Evolutionary conservation across 1,140 invertebrate species (phyloP), one percentile per base, ranked within the genome.

Genomic region (Drosophila punjabiensis): DNA sequence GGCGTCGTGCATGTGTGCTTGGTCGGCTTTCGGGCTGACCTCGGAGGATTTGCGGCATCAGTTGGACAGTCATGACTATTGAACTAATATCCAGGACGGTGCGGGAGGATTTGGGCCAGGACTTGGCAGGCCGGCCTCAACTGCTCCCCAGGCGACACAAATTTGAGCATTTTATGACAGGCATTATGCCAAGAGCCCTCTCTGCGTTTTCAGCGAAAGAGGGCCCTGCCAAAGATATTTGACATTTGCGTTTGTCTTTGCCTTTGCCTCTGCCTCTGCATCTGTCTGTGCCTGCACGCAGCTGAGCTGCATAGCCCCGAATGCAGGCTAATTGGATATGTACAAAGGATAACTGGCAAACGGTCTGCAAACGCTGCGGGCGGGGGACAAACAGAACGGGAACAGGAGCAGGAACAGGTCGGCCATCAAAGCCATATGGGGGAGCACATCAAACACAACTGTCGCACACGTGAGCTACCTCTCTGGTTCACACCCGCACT

Each of bases 101-200:
- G 61, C 37, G 56, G 18, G 41, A 39, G 61, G 65, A 75, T 60
- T 84, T 64, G 37, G 55, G 55, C 5, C 20, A 11, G 55, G 59
- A 55, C 35, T 50, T 60, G 47, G 53, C 33, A 48, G 60, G 39
- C 43, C 52, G 37, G 56, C 73, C 39, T 64, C 69, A 88, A 81
- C 68, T 82, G 85, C 66, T 89, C 85, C 81, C 85, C 69, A 52
- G 75, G 78, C 85, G 78, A 70, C 78, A 81, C 70, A 81, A 82
- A 81, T 79, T 85, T 81, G 61, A 59, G 74, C 67, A 84, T 70
- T 88, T 88, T 89, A 88, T 81, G 85, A 80, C 48, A 35, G 76
- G 60, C 66, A 76, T 86, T 86, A 78, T 76, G 39, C 45, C 16
- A 48, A 55, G 35, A 41, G 48, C 35, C n/a, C 50, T 35, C 55